phyloP scores from a whole-genome alignment of 2,888 invertebrate species.

The Drosophila crucigera region DNA sequence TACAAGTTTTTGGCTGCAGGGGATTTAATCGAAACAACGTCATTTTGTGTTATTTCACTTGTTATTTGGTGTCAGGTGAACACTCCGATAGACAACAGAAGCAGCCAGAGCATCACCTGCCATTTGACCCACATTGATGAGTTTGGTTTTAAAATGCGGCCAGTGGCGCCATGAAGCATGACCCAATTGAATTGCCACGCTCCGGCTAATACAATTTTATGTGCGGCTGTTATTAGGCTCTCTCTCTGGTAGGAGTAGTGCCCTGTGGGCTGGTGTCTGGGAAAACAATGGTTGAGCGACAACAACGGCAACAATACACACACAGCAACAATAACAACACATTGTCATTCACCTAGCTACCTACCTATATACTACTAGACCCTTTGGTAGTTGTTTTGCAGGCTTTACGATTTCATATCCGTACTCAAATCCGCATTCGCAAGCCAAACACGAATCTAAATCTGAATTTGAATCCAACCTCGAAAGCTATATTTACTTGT shows the following conservation, averaged over 20 bases:
- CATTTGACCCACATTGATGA: slow-evolving; percentile 54
- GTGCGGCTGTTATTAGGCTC: slow-evolving; percentile 77
- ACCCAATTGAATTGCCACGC: slow-evolving; percentile 78
- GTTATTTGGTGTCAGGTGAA: slow-evolving; percentile 15
- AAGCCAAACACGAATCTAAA: slow-evolving; percentile 7
- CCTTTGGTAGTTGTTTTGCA: slow-evolving; percentile 29
- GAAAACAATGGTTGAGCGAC: slow-evolving; percentile 34
- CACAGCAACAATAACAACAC: slow-evolving; percentile 46
- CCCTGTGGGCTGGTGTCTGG: background rate
- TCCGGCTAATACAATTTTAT: slow-evolving; percentile 75
- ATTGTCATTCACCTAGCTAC: slow-evolving; percentile 1
- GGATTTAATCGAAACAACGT: slow-evolving; percentile 8
- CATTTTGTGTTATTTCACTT: slow-evolving; percentile 17
- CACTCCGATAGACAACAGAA: background rate
- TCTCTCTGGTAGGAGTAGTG: slow-evolving; percentile 11
- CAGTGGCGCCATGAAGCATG: slow-evolving; percentile 70
- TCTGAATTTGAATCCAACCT: slow-evolving; percentile 12
- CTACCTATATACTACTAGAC: background rate
- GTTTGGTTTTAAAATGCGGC: slow-evolving; percentile 50
- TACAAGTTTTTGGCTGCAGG: slow-evolving; percentile 7
- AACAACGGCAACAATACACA: slow-evolving; percentile 5
- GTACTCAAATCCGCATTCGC: slow-evolving; percentile 20
- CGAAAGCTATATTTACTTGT: slow-evolving; percentile 12
- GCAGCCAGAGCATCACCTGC: slow-evolving; percentile 36
- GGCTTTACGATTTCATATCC: slow-evolving; percentile 12